Base-by-base conservation (phyloP, 2,888 invertebrate species). In the Coenonympha arcania region DNA sequence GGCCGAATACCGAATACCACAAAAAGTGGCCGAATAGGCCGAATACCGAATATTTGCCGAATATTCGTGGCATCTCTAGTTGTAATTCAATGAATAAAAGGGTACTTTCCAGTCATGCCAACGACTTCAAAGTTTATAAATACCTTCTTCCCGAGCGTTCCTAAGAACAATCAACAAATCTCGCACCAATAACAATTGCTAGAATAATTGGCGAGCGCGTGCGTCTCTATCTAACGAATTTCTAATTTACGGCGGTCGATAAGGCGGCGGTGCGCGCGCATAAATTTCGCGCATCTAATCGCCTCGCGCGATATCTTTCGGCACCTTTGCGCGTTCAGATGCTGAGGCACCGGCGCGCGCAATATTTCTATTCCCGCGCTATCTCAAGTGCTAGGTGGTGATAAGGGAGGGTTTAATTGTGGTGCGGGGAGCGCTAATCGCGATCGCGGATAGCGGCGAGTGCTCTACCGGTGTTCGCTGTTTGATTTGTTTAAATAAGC, bases 211-310 rank as follows among this genome's bases (percentile, higher is more conserved):
- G 80, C 77, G 73, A 24, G 65, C 63, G 79, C 79, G 76, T 77
- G 79, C 79, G 76, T 77, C 82, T 84, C 73, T 85, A 85, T 86
- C 85, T 85, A 83, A 81, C 82, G 77, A 84, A 85, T 83, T 83
- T 83, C 83, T 82, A 86, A 86, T 86, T 84, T 85, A 86, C 79
- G 68, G 79, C 71, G 68, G 65, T 71, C 75, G 83, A 84, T 84
- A 82, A n/a, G n/a, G n/a, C n/a, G 68, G 26, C 69, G 64, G 71
- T 65, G 66, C 67, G 66, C 67, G 69, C 43, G 79, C 77, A 69
- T 83, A 84, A 84, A 84, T 84, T 73, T 67, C 74, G 76, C 75
- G 73, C 80, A 84, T 85, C 84, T 84, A 79, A 84, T 85, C 85
- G 68, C 61, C 64, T 57, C 65, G 64, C 67, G 76, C 76, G 77